Evolutionary conservation across 1,140 invertebrate species (phyloP).

Genomic region (Drosophila kohkoa): DNA sequence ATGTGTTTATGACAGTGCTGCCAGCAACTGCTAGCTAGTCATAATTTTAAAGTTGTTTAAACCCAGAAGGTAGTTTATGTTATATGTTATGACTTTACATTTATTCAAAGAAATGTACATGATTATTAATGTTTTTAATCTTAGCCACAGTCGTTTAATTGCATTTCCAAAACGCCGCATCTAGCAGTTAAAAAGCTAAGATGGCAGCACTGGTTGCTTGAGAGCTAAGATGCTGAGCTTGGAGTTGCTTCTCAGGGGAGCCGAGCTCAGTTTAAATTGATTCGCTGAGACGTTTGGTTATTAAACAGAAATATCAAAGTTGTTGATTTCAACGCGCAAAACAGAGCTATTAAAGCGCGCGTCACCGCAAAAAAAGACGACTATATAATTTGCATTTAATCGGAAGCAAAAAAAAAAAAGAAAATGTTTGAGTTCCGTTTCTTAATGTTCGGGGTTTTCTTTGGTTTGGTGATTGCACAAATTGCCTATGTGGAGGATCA

Average conservation of each 20-base stretch:
- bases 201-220: background rate
- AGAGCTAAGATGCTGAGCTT: slow-evolving; percentile 13
- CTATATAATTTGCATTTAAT: slow-evolving; percentile 48
- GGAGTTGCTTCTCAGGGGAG: background rate
- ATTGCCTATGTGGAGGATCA: slow-evolving; percentile 70
- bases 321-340: background rate
- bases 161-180: no score
- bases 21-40: no score
- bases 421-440: slow-evolving; percentile 51
- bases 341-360: background rate
- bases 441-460: slow-evolving; percentile 42
- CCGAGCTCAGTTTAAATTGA: slow-evolving; percentile 20
- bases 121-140: no score
- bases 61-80: no score
- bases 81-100: no score
- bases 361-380: background rate
- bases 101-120: no score
- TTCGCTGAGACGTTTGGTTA: slow-evolving; percentile 14
- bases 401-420: slow-evolving; percentile 24
- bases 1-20: background rate
- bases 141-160: no score
- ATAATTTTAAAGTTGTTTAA: no score
- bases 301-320: background rate
- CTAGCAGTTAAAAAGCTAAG: no score
- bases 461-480: slow-evolving; percentile 48